Base-by-base conservation (phyloP, 2,888 invertebrate species). In the Choreutis nemorana region DNA sequence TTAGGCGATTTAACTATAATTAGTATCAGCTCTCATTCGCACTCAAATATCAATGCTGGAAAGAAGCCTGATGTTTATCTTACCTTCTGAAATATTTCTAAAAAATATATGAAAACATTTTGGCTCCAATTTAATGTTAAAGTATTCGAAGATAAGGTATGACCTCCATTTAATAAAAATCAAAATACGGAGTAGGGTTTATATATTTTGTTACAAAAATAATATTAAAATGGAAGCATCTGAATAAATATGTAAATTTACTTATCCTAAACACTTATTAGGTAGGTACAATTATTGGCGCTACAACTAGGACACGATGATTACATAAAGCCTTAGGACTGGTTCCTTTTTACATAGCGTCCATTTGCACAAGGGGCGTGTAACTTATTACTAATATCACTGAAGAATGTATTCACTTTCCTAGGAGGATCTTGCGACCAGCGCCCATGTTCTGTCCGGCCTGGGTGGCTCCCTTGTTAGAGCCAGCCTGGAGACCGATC, bases 381-480 rank as follows among this genome's bases (percentile, higher is more conserved):
- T n/a, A 55, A 55, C 72, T 72, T 75, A 75, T 53, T 57, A 54
- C 52, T 77, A 78, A 59, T 78, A 78, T 78, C 78, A 78, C 78
- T 71, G 44, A 50, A 55, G 44, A 45, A 35, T 44, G 39, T 27
- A 28, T 56, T 85, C 85, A 94, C 87, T 94, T 94, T 83, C 92
- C 92, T 62, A 94, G 82, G 57, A 94, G 83, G 78, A 94, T 94
- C 71, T 94, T 93, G 61, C 94, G 89, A 48, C 90, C 87, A 42
- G 93, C 93, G 39, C 96, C 96, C 34, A 95, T 82, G 72, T 91
- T 96, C 65, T 87, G 86, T 14, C 97, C 97, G 14, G 94, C 87
- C 73, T 96, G 96, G 36, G 90, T 89, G 48, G 96, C 96, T 23
- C 96, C 97, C 78, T 96, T 94, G 87, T 97, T 97, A 65, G 88